Evolutionary conservation across 2,888 invertebrate genomes (phyloP).

Genomic region (Aplocera efformata): DNA sequence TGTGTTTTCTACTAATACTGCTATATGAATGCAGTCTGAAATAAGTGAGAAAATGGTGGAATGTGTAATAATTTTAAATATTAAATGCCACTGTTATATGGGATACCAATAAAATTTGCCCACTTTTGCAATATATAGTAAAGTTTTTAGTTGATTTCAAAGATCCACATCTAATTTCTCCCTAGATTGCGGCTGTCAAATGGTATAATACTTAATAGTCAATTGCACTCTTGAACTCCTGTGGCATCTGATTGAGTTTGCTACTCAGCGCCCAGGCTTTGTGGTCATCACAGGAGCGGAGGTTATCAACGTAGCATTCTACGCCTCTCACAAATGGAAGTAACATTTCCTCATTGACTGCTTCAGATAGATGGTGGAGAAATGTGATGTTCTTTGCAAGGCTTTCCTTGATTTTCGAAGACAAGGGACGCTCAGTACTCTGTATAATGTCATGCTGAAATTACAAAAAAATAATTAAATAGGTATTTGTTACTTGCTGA

Average conservation of each 20-base stretch:
- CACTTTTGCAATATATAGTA: no score
- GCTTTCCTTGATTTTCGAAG: constrained; percentile 59
- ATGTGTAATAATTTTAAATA: no score
- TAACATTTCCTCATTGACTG: constrained; percentile 67
- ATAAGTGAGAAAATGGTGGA: no score
- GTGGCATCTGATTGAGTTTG: constrained; percentile 64
- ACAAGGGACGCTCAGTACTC: constrained; percentile 66
- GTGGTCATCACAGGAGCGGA: constrained; percentile 68
- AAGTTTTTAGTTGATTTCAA: constrained; percentile 25
- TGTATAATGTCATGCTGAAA: constrained; percentile 70
- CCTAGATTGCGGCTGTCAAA: constrained; percentile 56
- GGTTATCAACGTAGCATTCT: constrained; percentile 65
- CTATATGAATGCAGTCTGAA: no score
- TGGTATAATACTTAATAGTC: constrained; percentile 53
- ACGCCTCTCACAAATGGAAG: constrained; percentile 69
- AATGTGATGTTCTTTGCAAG: constrained; percentile 69
- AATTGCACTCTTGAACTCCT: constrained; percentile 70
- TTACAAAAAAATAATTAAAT: constrained; percentile 1
- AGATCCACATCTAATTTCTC: no score
- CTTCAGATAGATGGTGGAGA: constrained; percentile 66
- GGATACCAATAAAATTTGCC: no score
- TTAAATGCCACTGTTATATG: no score
- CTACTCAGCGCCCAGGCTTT: constrained; percentile 73
- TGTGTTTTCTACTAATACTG: no score
- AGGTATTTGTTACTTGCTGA: no score